phyloP scores from a whole-genome alignment of 2,888 invertebrate genomes.

The Dinocampus coccinellae region DNA sequence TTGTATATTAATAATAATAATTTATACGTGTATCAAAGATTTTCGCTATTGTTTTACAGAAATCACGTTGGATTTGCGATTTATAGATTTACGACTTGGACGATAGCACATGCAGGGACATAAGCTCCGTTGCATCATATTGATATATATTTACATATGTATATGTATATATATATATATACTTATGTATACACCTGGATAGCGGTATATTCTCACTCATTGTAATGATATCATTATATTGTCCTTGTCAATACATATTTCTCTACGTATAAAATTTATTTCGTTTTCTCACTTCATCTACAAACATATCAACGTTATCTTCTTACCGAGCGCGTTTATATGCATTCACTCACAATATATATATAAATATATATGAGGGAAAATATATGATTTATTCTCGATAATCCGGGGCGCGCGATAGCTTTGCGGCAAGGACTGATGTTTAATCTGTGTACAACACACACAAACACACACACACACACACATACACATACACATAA shows the following conservation, averaged over 20 bases:
- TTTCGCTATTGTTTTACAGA: too few species aligned
- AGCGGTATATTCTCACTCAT: not conserved
- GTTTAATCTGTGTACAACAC: conserved; percentile 38
- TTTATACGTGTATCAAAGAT: too few species aligned
- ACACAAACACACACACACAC: conserved; percentile 22
- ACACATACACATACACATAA: too few species aligned
- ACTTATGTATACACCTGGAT: conserved; percentile 12
- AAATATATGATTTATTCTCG: conserved; percentile 69
- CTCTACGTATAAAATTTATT: not conserved
- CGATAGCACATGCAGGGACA: conserved; percentile 37
- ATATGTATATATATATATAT: conserved; percentile 1
- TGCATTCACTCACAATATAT: not conserved
- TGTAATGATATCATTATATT: not conserved
- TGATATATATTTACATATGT: conserved; percentile 8
- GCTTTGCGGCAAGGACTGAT: conserved; percentile 45
- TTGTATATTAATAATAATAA: too few species aligned
- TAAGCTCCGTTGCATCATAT: conserved; percentile 23
- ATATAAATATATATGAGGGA: conserved; percentile 46
- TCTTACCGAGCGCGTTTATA: conserved; percentile 9
- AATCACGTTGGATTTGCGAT: conserved; percentile 62
- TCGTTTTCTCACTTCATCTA: not conserved
- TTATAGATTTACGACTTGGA: conserved; percentile 61
- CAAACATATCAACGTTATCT: conserved; percentile 7
- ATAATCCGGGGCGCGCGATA: conserved; percentile 59
- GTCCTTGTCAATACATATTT: conserved; percentile 9